Evolutionary conservation across 2,113 vertebrate species (phyloP).

Genomic region (Uria lomvia): DNA sequence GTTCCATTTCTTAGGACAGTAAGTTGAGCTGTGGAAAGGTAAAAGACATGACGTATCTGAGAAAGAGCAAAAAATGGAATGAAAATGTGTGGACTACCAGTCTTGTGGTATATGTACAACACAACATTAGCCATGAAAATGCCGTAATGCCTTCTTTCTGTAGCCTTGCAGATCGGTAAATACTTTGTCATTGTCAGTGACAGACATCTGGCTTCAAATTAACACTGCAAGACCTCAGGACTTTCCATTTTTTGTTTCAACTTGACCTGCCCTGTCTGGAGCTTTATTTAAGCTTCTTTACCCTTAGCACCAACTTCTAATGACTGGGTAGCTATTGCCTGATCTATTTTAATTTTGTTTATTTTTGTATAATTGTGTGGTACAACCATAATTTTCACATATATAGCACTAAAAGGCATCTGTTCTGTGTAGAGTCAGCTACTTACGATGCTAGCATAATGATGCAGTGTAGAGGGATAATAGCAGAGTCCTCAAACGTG

Average conservation of each 20-base stretch:
- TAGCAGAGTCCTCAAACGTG: not conserved
- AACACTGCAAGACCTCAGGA: not conserved
- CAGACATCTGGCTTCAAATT: not conserved
- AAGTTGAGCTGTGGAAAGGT: not conserved
- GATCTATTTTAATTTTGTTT: not conserved
- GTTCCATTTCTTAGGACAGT: not conserved
- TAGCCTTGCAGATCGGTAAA: not conserved
- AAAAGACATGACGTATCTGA: not conserved
- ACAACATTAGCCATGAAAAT: not conserved
- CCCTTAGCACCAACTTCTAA: not conserved
- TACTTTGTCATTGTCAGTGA: not conserved
- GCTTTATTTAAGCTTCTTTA: not conserved
- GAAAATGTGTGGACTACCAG: not conserved
- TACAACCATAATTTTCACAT: not conserved
- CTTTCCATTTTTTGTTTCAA: not conserved
- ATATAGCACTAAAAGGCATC: not conserved
- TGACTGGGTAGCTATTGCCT: not conserved
- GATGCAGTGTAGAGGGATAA: not conserved
- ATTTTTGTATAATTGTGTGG: not conserved
- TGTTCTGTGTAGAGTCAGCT: rapidly evolving
- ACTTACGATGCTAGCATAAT: not conserved
- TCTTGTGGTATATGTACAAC: not conserved
- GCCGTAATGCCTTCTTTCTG: not conserved
- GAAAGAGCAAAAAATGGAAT: not conserved
- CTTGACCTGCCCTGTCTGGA: not conserved